Evolutionary conservation across 2,113 vertebrate species (phyloP), one percentile per base, ranked within the genome.

Genomic region (Loxodonta africana): DNA sequence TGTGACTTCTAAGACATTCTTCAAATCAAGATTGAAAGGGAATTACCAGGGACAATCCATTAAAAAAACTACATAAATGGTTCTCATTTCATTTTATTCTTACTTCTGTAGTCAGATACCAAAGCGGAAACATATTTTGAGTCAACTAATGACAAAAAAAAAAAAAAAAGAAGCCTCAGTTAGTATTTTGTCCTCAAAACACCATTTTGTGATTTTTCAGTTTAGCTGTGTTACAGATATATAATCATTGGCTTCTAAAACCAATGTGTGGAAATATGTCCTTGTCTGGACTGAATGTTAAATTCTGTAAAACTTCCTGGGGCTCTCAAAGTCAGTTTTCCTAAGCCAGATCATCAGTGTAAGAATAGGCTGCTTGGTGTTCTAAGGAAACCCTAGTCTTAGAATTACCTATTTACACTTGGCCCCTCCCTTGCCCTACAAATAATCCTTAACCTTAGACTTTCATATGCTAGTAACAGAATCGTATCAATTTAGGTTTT

Each of bases 21-120:
- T 84, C 23, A 89, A 37, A 12, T 93, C 23, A 67, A 90, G 71
- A 77, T 14, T 63, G 25, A 88, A 91, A 83, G 51, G 25, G 2
- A 89, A 74, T 89, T 73, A 63, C 46, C 5, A 83, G 25, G 92
- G 23, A 18, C 63, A 6, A 53, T 28, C 0, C 10, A 92, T 37
- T 83, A 18, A 25, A 17, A 65, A 80, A 88, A 57, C 2, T 9
- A 30, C 0, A 21, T n/a, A 48, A 21, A 8, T 33, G 7, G 12
- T 57, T 85, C 7, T 86, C 21, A 51, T 65, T 91, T 93, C 26
- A 78, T 85, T 94, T 37, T 41, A 20, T 10, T 85, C 20, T 63
- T 96, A 15, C n/a, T 44, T 37, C 3, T 26, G 17, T 78, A n/a
- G 5, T 83, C 21, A 76, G 2, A 26, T 15, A 1, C 30, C 20